Percentiles rank a stretch among this genome's conserved stretches.
phyloP scores from a whole-genome alignment of 2,113 vertebrate species.

The Jaculus jaculus region DNA sequence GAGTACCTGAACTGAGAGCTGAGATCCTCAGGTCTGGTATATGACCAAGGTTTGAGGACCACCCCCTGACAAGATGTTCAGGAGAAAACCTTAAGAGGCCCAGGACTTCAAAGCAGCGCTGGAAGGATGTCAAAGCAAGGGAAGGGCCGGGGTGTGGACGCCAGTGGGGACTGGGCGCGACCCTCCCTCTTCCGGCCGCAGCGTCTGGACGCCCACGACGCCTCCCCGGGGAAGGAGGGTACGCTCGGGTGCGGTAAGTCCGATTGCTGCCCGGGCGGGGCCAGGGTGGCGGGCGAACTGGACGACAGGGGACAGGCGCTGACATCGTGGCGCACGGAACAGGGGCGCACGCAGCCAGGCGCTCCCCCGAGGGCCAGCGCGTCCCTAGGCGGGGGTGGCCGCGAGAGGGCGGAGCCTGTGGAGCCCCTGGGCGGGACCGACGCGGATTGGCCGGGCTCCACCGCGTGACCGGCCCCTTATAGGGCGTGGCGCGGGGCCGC shows the following conservation, averaged over 20 bases:
- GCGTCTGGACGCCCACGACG: neutral
- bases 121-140: neutral
- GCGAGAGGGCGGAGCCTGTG: neutral
- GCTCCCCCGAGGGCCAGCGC: neutral
- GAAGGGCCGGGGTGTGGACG: neutral
- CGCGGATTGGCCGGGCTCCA: conserved; percentile 84
- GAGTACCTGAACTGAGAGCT: neutral
- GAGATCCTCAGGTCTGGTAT: neutral
- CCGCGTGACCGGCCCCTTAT: conserved; percentile 87
- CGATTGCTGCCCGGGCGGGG: neutral
- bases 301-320: neutral
- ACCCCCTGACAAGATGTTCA: neutral
- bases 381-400: conserved; percentile 25
- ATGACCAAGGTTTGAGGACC: too few species aligned
- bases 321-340: neutral
- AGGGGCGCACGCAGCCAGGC: neutral
- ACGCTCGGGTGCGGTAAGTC: neutral
- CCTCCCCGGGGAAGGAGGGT: neutral
- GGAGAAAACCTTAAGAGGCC: neutral
- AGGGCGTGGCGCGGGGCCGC: conserved; percentile 80
- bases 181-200: neutral
- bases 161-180: neutral
- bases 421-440: conserved; percentile 84
- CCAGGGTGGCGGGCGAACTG: neutral
- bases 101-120: neutral